Base-by-base conservation (phyloP, 2,888 invertebrate species). In the Mythimna albipuncta region DNA sequence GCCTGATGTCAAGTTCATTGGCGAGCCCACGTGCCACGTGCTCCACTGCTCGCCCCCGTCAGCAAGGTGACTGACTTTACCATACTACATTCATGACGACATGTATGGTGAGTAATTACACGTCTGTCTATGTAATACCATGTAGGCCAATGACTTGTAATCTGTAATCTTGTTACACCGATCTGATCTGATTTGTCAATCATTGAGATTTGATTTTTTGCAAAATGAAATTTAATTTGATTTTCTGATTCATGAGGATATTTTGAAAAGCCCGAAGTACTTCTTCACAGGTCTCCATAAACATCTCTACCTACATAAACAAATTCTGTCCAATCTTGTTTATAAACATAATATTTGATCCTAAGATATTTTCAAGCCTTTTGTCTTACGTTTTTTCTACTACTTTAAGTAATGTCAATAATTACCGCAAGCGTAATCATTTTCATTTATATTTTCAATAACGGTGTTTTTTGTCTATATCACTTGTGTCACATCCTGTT, bases 21-120 rank as follows among this genome's bases (percentile, higher is more conserved):
- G 91, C 93, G 91, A 93, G 84, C 94, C 93, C 93, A 95, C 94
- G 94, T 94, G 93, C 93, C 93, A 94, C 95, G 94, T 94, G 92
- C 85, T 90, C 92, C 93, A 90, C 91, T 94, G 92, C 85, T 90
- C 92, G 93, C 90, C 91, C 89, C 91, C 93, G 89, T 88, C 54
- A 84, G 77, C 89, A 90, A 94, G 94, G 94, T 95, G 92, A 94
- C 90, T 95, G 95, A 94, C 95, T 93, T 85, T 81, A 82, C 89
- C 89, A 90, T 91, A 88, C 84, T 85, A 86, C 89, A 90, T 87
- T 89, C 88, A 89, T 84, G 77, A 69, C 90, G 87, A 89, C 90
- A 86, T 90, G 89, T 92, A 93, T 88, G 89, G 89, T 88, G 85
- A 88, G 89, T 92, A 93, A 94, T 94, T 92, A 93, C 84, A 85